Conservation (phyloP, 1,140 invertebrate genomes). For the Papilio polytes region DNA sequence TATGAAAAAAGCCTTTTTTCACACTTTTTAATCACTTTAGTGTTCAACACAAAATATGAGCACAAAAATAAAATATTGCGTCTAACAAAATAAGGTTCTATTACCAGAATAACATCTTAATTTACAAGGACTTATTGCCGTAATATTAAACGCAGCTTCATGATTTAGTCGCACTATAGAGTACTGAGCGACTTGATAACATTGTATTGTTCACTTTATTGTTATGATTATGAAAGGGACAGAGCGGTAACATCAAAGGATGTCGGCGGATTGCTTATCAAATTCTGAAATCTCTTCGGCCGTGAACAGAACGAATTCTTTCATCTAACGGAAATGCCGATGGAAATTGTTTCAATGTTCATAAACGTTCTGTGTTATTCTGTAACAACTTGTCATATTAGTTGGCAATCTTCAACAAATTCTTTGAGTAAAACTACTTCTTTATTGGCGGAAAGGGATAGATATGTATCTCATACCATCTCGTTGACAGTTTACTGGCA, state of each 20-base stretch:
- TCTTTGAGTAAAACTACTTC: neutral
- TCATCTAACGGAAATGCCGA: slow-evolving; percentile 1
- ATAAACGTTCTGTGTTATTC: neutral
- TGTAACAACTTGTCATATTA: neutral
- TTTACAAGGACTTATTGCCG: neutral
- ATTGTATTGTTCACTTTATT: slow-evolving; percentile 22
- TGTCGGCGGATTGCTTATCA: slow-evolving; percentile 5
- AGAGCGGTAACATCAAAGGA: neutral
- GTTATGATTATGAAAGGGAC: neutral
- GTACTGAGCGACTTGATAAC: slow-evolving; percentile 14
- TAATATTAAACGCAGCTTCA: neutral
- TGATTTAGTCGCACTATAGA: neutral
- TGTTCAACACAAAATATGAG: too few species aligned
- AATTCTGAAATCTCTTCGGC: neutral
- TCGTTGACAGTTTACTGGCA: too few species aligned
- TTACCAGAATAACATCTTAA: neutral
- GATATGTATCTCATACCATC: too few species aligned
- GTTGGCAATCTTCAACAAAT: neutral
- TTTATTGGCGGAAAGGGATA: too few species aligned
- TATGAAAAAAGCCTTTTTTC: too few species aligned
- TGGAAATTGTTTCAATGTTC: neutral
- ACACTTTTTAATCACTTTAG: too few species aligned
- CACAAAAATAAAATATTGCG: too few species aligned
- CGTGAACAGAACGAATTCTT: neutral
- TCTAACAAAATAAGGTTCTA: too few species aligned